phyloP scores from a whole-genome alignment of 92 coral and sea anemone species.

The Metridium senile region DNA sequence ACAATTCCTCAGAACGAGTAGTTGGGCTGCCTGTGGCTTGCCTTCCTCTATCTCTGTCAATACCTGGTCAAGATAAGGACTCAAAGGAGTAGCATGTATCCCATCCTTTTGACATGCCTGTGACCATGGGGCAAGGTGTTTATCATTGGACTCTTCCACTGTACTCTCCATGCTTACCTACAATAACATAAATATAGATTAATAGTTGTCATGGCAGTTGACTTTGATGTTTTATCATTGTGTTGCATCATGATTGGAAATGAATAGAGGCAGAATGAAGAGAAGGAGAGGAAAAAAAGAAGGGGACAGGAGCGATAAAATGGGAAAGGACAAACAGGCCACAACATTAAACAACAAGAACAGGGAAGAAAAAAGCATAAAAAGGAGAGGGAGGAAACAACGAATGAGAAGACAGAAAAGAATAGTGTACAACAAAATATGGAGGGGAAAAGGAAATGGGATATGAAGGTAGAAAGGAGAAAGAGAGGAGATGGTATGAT shows the following conservation, averaged over 20 bases:
- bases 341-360: not conserved
- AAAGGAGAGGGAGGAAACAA: not conserved
- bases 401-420: not conserved
- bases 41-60: too few relatives aligned
- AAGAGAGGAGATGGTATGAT: not conserved
- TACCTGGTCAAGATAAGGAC: conserved; percentile 95
- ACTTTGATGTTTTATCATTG: not conserved
- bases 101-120: conserved; percentile 86
- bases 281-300: not conserved
- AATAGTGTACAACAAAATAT: not conserved
- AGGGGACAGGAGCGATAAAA: not conserved
- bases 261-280: too few relatives aligned
- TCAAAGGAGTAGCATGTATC: conserved; percentile 85
- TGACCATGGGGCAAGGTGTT: conserved; percentile 94
- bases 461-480: not conserved
- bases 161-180: conserved; percentile 90
- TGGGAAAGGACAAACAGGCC: not conserved
- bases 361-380: not conserved
- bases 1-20: too few relatives aligned
- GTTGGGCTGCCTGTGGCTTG: too few relatives aligned
- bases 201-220: not conserved
- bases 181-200: not conserved
- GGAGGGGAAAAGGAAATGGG: not conserved
- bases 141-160: conserved; percentile 97
- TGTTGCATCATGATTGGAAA: too few relatives aligned